Base-by-base conservation (phyloP, 1,140 invertebrate species). In the Leguminivora glycinivorella region DNA sequence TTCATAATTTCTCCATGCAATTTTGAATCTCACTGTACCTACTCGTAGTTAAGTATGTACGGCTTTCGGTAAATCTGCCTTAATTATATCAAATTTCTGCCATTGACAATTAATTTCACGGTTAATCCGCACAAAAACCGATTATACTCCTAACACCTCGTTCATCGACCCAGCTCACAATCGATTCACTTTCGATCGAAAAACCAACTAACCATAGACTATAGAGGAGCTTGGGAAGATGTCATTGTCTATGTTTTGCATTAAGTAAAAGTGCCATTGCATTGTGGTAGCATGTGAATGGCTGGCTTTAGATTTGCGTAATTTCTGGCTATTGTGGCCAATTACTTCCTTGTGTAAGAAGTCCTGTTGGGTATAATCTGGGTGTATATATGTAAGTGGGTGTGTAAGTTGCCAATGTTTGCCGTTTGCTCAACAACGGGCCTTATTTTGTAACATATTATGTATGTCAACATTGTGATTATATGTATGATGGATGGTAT, bases 271-370 rank as follows among this genome's bases (percentile, higher is more conserved):
- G 58, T 31, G 58, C 17, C 56, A 58, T 58, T 58, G 26, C 26
- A 63, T 63, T 63, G 58, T 63, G 58, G 56, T 26, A 63, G 24
- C 58, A 63, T 63, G 58, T 31, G 58, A 63, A 63, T 63, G 58
- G 24, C 29, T 17, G 56, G 4, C 25, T 26, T 52, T 19, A 9
- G 58, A 63, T 63, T 63, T 34, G 58, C 29, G 58, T 63, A 63
- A 63, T 29, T 63, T 63, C 58, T 63, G 58, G 58, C 26, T 63
- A 63, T 63, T 63, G 26, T 63, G 26, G 2, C 26, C 29, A 31
- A 29, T 63, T 10, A 29, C 58, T 63, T 63, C 58, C 58, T 31
- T 63, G 26, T 63, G 25, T 31, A 12, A 34, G 1, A 17, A 29
- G 19, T 17, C 24, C 56, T 1, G n/a, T 19, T 7, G n/a, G 17